These are phyloP conservation scores for Nibea albiflora DNA, from an alignment of 2,113 vertebrate genomes.

Conservation along the genomic window DNA sequence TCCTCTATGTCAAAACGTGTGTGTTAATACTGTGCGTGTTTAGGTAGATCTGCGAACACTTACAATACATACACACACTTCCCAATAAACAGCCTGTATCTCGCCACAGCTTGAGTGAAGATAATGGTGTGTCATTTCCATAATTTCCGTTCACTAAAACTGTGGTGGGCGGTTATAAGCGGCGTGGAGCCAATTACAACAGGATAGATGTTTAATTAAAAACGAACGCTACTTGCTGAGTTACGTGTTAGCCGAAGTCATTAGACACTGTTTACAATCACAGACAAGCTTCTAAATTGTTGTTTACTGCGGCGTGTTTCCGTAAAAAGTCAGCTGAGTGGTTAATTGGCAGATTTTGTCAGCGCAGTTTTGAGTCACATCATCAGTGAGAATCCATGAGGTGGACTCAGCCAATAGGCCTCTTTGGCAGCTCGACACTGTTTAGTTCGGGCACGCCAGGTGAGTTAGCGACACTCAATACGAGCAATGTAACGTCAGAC, in stretches of 20 bases:
- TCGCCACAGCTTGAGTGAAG: not conserved
- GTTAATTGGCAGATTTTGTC: not conserved
- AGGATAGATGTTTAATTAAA: accelerated
- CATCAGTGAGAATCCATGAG: not conserved
- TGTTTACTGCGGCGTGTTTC: accelerated
- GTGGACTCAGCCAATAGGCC: slow-evolving; percentile 45
- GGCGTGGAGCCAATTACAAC: not conserved
- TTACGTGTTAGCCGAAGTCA: not conserved
- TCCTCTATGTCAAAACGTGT: not conserved
- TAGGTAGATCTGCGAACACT: too few relatives aligned
- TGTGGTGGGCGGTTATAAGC: slow-evolving; percentile 36
- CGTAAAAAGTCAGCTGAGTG: accelerated
- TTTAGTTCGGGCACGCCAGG: slow-evolving; percentile 5
- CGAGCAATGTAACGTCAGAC: accelerated
- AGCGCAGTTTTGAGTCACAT: not conserved
- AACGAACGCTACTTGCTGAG: accelerated
- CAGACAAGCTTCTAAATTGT: accelerated
- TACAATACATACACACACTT: not conserved
- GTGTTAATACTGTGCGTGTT: not conserved
- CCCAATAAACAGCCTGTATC: not conserved
- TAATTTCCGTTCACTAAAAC: not conserved
- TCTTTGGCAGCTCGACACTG: slow-evolving; percentile 18
- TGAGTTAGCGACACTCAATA: not conserved
- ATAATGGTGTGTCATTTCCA: not conserved
- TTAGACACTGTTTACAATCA: accelerated